Base-by-base conservation (phyloP, 1,140 invertebrate genomes). In the Meloidogyne hapla region DNA sequence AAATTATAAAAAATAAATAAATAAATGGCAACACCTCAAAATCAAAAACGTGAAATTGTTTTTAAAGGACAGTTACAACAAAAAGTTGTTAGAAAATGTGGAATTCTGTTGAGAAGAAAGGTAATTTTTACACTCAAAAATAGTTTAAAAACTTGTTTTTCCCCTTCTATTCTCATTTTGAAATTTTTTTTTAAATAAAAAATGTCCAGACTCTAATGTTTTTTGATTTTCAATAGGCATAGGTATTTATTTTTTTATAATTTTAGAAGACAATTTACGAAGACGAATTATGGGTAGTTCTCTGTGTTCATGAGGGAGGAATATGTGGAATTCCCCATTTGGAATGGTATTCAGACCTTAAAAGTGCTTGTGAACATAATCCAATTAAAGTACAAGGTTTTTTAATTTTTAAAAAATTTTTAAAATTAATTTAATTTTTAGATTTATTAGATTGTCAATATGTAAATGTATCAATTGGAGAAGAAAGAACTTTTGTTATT, bases 401-500 rank as follows among this genome's bases (percentile, higher is more conserved):
- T 18, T n/a, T 18, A 33, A 33, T 21, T 21, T 6, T 40, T 74
- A 10, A 26, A 40, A 21, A 0, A 13, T 69, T 42, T 69, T 70
- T 38, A 33, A 63, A 70, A 3, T 18, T 56, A 21, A 23, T 15
- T 21, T 40, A 10, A 70, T 23, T 18, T 23, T 26, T 73, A 73
- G 76, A 77, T 68, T 56, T 77, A 5, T 56, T 74, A 3, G 76
- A 77, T 13, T 74, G 71, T 48, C 70, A 66, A 56, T 77, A 38
- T 45, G 71, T 77, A 13, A 76, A 77, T n/a, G 63, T 77, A 0
- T 21, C 76, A 33, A 42, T 77, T 21, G 76, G 76, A 10, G 76
- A 77, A 21, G 76, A 77, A 28, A 25, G 76, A 9, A 77, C 74
- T 23, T 75, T 77, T 25, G 25, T 56, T 21, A 77, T 77, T 63